Base-by-base conservation (phyloP, 2,797 vertebrate species). In the Silurus aristotelis region DNA sequence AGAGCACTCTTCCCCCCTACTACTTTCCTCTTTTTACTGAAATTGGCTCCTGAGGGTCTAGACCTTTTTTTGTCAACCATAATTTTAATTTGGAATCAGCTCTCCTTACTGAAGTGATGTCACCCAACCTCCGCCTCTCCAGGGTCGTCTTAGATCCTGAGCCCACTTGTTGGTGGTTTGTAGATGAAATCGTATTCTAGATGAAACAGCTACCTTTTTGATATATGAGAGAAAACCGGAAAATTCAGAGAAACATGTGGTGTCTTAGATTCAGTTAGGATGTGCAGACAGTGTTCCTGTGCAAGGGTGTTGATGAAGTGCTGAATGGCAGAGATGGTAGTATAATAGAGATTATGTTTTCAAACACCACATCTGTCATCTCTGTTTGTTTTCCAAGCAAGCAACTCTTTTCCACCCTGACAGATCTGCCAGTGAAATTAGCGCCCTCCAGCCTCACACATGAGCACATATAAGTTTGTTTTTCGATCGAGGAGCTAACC, bases 331-430 rank as follows among this genome's bases (percentile, higher is more conserved):
- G 31, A 80, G 58, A 63, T 1, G 6, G 31, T 46, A 79, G 38
- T 64, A 64, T 25, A 80, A 63, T 25, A 46, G 60, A 80, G 77
- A 46, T 43, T 79, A 31, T 61, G 31, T 58, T 43, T 61, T 79
- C 60, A 64, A 64, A 80, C 38, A 1, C 22, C 38, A 46, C 60
- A 79, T 79, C 77, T 64, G 22, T 52, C 14, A 6, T 48, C 20
- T 58, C 68, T 79, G 72, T 68, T 71, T 81, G 56, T 67, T 80
- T 80, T 64, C 60, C 22, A 38, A 64, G 22, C 43, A 66, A 64
- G 78, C 60, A 80, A 80, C 43, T 66, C 78, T 25, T 66, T 80
- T 66, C 31, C 43, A 25, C 64, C 43, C 43, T 48, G 60, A 63
- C 60, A 6, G 58, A 43, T 79, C 20, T 80, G 38, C 60, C 38